Evolutionary conservation across 2,113 vertebrate species (phyloP).

Genomic region (Halichoerus grypus): DNA sequence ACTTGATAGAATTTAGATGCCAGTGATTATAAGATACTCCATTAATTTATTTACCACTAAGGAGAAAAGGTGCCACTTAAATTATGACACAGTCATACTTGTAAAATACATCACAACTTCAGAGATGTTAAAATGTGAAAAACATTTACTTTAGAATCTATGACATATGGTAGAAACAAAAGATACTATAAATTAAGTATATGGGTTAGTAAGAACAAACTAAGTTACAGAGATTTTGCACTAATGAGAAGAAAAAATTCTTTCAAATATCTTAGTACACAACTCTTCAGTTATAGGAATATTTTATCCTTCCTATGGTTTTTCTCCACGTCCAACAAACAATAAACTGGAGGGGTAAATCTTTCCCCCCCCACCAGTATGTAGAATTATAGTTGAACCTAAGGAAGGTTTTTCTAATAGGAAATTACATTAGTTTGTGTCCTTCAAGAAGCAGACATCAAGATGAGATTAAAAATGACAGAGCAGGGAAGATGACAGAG

Average conservation of each 20-base stretch:
- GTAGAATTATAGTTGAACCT: neutral
- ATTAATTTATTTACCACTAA: constrained; percentile 17
- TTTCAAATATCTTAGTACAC: neutral
- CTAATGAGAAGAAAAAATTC: neutral
- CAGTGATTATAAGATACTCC: neutral
- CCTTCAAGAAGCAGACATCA: neutral
- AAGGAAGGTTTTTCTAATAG: neutral
- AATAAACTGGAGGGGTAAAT: neutral
- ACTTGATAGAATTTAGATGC: neutral
- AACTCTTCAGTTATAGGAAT: neutral
- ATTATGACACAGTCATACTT: neutral
- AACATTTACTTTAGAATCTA: neutral
- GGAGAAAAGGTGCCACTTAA: neutral
- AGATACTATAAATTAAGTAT: neutral
- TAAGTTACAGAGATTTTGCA: neutral
- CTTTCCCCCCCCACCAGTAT: neutral
- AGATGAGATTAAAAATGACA: neutral
- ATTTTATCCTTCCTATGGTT: neutral
- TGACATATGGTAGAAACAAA: neutral
- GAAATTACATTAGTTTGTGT: neutral
- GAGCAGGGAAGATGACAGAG: neutral
- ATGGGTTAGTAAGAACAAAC: neutral
- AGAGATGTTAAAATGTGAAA: neutral
- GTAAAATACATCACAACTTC: neutral
- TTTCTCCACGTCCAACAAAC: neutral